Evolutionary conservation across 2,113 vertebrate genomes (phyloP).

Genomic region (Camarhynchus parvulus): DNA sequence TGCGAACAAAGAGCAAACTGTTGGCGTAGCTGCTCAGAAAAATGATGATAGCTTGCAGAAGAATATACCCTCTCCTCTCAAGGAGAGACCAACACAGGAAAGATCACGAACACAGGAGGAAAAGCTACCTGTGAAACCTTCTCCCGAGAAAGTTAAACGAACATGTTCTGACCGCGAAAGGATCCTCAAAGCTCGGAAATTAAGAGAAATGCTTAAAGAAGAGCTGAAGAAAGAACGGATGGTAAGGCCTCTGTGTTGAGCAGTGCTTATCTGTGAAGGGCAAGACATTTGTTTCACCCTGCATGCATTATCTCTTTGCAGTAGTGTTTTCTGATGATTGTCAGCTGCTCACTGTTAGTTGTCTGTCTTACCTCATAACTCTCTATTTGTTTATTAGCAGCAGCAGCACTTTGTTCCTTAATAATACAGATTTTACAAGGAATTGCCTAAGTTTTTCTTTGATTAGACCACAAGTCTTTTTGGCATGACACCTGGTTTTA

Average conservation of each 20-base stretch:
- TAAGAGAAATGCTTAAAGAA: conserved; percentile 88
- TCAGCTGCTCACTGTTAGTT: neutral
- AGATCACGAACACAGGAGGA: conserved; percentile 41
- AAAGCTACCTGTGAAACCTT: neutral
- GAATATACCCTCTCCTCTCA: conserved; percentile 58
- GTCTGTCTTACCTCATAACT: neutral
- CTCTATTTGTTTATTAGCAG: neutral
- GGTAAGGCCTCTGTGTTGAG: conserved; percentile 69
- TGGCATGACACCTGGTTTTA: neutral
- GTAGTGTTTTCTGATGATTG: neutral
- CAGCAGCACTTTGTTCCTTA: neutral
- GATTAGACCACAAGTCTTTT: neutral
- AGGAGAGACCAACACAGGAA: conserved; percentile 69
- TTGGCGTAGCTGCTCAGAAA: neutral
- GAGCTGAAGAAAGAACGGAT: conserved; percentile 86
- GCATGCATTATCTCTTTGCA: neutral
- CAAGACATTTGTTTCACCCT: neutral
- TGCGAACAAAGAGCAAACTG: conserved; percentile 29
- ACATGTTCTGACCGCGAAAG: conserved; percentile 81
- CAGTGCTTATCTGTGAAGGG: neutral
- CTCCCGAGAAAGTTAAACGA: conserved; percentile 48
- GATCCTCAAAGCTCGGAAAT: conserved; percentile 87
- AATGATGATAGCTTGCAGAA: conserved; percentile 40
- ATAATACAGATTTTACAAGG: neutral
- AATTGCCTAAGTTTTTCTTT: neutral